Percentiles rank a stretch among this genome's conserved stretches.
phyloP scores from a whole-genome alignment of 2,888 invertebrate species.

The Polydrusus cervinus region DNA sequence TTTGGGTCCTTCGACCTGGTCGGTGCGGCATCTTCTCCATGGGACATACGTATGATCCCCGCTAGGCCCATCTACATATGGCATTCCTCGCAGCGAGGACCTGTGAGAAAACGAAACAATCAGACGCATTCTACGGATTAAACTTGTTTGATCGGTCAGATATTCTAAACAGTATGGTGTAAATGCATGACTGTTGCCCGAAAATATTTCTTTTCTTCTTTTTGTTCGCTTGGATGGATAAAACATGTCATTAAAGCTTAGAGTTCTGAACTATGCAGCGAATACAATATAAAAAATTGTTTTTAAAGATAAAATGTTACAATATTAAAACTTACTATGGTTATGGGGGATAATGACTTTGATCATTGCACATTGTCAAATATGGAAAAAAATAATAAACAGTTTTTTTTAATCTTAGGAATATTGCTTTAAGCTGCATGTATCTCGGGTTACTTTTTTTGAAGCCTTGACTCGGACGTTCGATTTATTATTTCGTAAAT shows the following conservation, averaged over 20 bases:
- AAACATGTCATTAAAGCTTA: conserved; percentile 43
- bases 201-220: conserved; percentile 50
- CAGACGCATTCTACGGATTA: conserved; percentile 62
- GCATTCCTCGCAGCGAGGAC: conserved; percentile 62
- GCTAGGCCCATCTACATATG: conserved; percentile 65
- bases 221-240: conserved; percentile 26
- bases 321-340: too few relatives aligned
- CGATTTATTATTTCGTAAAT: too few relatives aligned
- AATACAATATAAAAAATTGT: conserved; percentile 1
- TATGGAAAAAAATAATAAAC: too few relatives aligned
- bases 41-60: conserved; percentile 60
- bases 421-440: too few relatives aligned
- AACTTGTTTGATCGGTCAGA: conserved; percentile 59
- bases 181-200: conserved; percentile 53
- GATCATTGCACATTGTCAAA: too few relatives aligned
- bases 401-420: too few relatives aligned
- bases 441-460: too few relatives aligned
- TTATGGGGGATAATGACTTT: neutral
- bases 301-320: neutral
- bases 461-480: too few relatives aligned
- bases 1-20: conserved; percentile 26
- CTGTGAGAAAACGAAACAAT: conserved; percentile 67
- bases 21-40: conserved; percentile 54
- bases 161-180: conserved; percentile 56
- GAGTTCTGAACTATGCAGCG: conserved; percentile 23